Evolutionary conservation across 2,113 vertebrate genomes (phyloP), one percentile per base, ranked within the genome.

Genomic region (Lycocorax pyrrhopterus): DNA sequence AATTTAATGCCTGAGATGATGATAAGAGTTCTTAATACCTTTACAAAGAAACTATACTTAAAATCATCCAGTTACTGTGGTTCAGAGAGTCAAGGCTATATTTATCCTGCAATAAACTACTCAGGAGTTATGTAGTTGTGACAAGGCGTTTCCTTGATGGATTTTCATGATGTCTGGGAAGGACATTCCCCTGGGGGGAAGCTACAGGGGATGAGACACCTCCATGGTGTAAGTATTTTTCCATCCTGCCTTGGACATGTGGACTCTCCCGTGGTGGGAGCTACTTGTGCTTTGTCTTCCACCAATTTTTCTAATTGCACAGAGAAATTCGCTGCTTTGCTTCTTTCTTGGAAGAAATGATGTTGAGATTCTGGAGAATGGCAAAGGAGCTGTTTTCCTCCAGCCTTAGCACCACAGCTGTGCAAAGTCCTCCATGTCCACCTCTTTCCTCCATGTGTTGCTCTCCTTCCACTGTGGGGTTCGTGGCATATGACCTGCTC

Each of bases 401-500:
- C 72, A 69, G 27, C 20, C 30, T 13, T 39, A 21, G 29, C 8
- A n/a, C 15, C 1, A 2, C 4, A 58, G 46, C 32, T 17, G 4
- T 67, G 76, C 32, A 26, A n/a, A 58, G 13, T 49, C 15, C 35
- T 87, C 25, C 16, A 4, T 32, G 33, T 29, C 49, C n/a, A 47
- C 32, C 44, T 60, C 44, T 66, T 26, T 16, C n/a, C 22, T 16
- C 0, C 1, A 3, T 1, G 3, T 59, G 56, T 79, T 75, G 8
- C 18, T 55, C 33, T 53, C 17, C 29, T 88, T 78, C 55, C 7
- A 1, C n/a, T 29, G 6, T 62, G 60, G 58, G 11, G 6, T 29
- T 78, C 0, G 1, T 2, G 7, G 13, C 4, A 7, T 2, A 3
- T 6, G 9, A 43, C 8, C 47, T 32, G 30, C 27, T 39, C 21